Base-by-base conservation (phyloP, 2,797 vertebrate species). In the Petrocephalus sullivani region DNA sequence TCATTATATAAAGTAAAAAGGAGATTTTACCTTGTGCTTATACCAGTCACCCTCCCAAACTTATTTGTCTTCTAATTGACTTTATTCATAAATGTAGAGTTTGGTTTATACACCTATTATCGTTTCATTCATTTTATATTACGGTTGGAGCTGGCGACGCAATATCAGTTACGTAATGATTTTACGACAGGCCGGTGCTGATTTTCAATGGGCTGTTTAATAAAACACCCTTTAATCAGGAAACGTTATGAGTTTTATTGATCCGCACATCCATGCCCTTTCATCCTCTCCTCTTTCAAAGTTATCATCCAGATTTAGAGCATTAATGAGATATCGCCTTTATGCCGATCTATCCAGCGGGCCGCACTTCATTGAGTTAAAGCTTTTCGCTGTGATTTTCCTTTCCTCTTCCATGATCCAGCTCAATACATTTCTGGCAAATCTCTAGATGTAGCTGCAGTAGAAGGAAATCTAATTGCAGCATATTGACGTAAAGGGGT, bases 281-380 rank as follows among this genome's bases (percentile, higher is more conserved):
- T 82, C 88, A 61, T 21, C 23, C 71, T 71, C 33, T 85, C 85
- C 54, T 64, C 8, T 60, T 89, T 8, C 14, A 28, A 57, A 82
- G 58, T 51, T 28, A 81, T 60, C 60, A 64, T 75, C 37, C 5
- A 33, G 64, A 64, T 78, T 86, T 37, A 86, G 71, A 4, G 57
- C 56, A 89, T 82, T 85, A 85, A 33, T 71, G 64, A 37, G 85
- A 89, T 87, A 82, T 87, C 12, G 71, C 85, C 61, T 89, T 89
- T 56, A 67, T 87, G 87, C 60, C n/a, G 28, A 28, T 71, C 78
- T 60, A 85, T 12, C 21, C 4, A 19, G 28, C 6, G 49, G 9
- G 57, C 7, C 78, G 2, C 60, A 86, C 46, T 41, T 53, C 46
- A 54, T 51, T 14, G 86, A 85, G 28, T 89, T 57, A 85, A 41